These are phyloP conservation scores for Forbesichthys papilliferus DNA, from an alignment of 2,113 vertebrate species.

Conservation along the genomic window DNA sequence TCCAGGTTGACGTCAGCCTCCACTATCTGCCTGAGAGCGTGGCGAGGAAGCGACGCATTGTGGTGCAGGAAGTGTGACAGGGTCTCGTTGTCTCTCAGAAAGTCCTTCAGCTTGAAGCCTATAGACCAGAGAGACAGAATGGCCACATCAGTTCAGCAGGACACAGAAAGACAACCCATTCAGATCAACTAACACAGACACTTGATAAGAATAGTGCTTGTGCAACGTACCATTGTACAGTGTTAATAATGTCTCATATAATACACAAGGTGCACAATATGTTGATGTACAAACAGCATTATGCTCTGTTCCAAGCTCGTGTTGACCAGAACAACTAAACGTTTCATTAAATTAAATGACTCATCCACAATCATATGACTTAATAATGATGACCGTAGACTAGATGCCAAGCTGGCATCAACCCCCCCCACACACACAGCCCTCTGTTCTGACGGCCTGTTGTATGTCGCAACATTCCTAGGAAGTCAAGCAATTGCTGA, in stretches of 20 bases:
- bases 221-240: not conserved
- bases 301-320: too few species aligned
- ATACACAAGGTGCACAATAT: too few species aligned
- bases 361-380: too few species aligned
- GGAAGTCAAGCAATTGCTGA: not conserved
- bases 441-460: not conserved
- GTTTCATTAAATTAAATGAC: too few species aligned
- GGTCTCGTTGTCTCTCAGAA: slow-evolving; percentile 87
- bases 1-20: slow-evolving; percentile 84
- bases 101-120: slow-evolving; percentile 93
- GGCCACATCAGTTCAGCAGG: not conserved
- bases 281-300: too few species aligned
- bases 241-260: too few species aligned
- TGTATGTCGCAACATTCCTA: not conserved
- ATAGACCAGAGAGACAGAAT: slow-evolving; percentile 1
- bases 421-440: not conserved
- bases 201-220: not conserved
- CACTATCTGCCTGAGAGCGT: slow-evolving; percentile 81
- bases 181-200: not conserved
- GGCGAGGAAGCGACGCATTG: slow-evolving; percentile 82
- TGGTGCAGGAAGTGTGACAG: slow-evolving; percentile 87
- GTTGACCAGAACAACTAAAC: too few species aligned
- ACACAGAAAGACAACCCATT: not conserved
- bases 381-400: too few species aligned
- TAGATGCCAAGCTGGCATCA: too few species aligned